Evolutionary conservation across 1,140 invertebrate species (phyloP).

Genomic region (Acromyrmex charruanus): DNA sequence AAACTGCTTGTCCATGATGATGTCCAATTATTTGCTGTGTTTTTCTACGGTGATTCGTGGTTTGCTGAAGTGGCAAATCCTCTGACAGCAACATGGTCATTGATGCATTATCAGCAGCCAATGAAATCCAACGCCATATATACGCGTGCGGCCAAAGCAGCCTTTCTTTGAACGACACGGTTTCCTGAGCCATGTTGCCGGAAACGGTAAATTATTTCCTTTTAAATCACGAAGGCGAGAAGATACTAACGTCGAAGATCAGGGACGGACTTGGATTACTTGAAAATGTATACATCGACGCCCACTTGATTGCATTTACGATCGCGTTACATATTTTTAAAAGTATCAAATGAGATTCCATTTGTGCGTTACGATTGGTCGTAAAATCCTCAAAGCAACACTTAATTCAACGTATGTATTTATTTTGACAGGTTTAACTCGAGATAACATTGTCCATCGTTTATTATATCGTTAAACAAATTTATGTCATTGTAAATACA

Average conservation of each 20-base stretch:
- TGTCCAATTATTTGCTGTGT: neutral
- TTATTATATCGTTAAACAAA: slow-evolving; percentile 17
- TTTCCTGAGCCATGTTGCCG: slow-evolving; percentile 72
- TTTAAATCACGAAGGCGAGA: slow-evolving; percentile 78
- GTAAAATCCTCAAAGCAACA: neutral
- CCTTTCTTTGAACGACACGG: slow-evolving; percentile 57
- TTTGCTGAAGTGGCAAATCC: neutral
- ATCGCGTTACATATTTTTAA: neutral
- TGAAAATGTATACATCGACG: slow-evolving; percentile 42
- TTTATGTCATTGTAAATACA: slow-evolving; percentile 9
- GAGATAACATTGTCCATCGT: slow-evolving; percentile 21
- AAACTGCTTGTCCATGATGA: neutral
- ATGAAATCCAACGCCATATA: neutral
- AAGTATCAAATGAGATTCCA: neutral
- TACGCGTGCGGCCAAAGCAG: neutral
- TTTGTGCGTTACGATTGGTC: slow-evolving; percentile 22
- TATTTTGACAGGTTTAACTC: slow-evolving; percentile 22
- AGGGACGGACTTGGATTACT: slow-evolving; percentile 48
- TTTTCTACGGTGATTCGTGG: neutral
- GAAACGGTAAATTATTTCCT: slow-evolving; percentile 79
- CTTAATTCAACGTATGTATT: neutral
- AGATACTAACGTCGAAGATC: slow-evolving; percentile 51
- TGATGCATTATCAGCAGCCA: neutral
- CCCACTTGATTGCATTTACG: slow-evolving; percentile 34
- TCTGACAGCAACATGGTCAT: neutral